phyloP scores from a whole-genome alignment of 2,797 vertebrate genomes.

The Astyanax mexicanus region DNA sequence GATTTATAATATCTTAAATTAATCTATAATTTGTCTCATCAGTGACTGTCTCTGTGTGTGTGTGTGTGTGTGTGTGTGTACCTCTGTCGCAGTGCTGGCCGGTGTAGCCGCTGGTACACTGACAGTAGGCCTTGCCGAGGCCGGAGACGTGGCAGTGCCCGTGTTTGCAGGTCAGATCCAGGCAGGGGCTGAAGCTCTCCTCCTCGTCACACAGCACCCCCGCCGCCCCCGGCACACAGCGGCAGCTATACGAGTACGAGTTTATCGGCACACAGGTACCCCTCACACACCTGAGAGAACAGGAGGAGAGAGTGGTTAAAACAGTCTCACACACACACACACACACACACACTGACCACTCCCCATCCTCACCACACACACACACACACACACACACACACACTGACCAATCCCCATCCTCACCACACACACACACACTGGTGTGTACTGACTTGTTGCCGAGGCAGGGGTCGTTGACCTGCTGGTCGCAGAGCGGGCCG shows the following conservation, averaged over 20 bases:
- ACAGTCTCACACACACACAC: too few relatives aligned
- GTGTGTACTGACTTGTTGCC: slow-evolving; percentile 92
- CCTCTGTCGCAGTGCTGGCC: slow-evolving; percentile 94
- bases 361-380: too few relatives aligned
- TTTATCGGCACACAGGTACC: slow-evolving; percentile 96
- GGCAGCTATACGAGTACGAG: slow-evolving; percentile 97
- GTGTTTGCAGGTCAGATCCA: slow-evolving; percentile 90
- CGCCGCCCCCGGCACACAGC: slow-evolving; percentile 91
- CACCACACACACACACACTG: too few relatives aligned
- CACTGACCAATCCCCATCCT: too few relatives aligned
- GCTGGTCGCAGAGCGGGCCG: slow-evolving; percentile 89
- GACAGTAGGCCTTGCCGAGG: slow-evolving; percentile 93
- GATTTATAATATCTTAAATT: too few relatives aligned
- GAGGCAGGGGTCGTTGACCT: slow-evolving; percentile 92
- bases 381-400: too few relatives aligned
- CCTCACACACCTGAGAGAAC: slow-evolving; percentile 87
- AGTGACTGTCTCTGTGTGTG: too few relatives aligned
- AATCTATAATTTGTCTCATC: too few relatives aligned
- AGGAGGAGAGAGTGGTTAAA: neutral
- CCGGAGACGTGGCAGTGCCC: slow-evolving; percentile 94
- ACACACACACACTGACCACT: too few relatives aligned
- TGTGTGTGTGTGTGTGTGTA: slow-evolving; percentile 65
- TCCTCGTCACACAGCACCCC: slow-evolving; percentile 95
- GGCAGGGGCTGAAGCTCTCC: slow-evolving; percentile 87
- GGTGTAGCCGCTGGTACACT: slow-evolving; percentile 93